Percentiles rank a stretch among this genome's conserved stretches.
phyloP scores from a whole-genome alignment of 2,797 vertebrate genomes.

The Gadopsis marmoratus region DNA sequence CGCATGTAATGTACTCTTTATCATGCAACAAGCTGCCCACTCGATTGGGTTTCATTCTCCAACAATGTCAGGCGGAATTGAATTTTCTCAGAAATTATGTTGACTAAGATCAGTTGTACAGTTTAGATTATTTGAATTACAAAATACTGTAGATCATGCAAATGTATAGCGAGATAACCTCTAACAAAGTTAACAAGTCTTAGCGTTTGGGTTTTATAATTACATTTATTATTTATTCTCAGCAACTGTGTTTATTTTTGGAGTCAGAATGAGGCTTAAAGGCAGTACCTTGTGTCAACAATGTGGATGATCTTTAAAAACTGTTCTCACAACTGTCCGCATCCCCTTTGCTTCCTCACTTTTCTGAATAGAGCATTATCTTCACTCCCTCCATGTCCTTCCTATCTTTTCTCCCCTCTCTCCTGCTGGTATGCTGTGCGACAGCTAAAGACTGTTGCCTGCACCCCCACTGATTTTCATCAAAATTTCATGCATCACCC shows the following conservation, averaged over 20 bases:
- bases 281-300: neutral
- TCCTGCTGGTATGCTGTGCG: slow-evolving; percentile 69
- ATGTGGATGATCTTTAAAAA: slow-evolving; percentile 39
- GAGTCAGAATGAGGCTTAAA: neutral
- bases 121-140: neutral
- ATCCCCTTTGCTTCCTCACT: slow-evolving; percentile 27
- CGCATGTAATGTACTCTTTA: neutral
- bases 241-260: neutral
- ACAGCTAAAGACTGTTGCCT: slow-evolving; percentile 72
- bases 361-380: slow-evolving; percentile 62
- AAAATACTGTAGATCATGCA: neutral
- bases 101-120: neutral
- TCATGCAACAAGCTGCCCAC: neutral
- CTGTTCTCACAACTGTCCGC: slow-evolving; percentile 13
- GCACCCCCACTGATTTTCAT: slow-evolving; percentile 76
- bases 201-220: neutral
- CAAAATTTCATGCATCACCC: slow-evolving; percentile 71
- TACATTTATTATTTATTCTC: neutral
- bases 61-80: neutral
- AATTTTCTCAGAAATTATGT: neutral
- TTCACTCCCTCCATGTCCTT: slow-evolving; percentile 35
- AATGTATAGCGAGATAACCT: neutral
- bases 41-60: neutral
- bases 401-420: slow-evolving; percentile 50
- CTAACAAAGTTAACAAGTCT: neutral